Percentiles rank a stretch among this genome's conserved stretches.
phyloP scores from a whole-genome alignment of 2,113 vertebrate species.

The Rousettus leschenaultii region DNA sequence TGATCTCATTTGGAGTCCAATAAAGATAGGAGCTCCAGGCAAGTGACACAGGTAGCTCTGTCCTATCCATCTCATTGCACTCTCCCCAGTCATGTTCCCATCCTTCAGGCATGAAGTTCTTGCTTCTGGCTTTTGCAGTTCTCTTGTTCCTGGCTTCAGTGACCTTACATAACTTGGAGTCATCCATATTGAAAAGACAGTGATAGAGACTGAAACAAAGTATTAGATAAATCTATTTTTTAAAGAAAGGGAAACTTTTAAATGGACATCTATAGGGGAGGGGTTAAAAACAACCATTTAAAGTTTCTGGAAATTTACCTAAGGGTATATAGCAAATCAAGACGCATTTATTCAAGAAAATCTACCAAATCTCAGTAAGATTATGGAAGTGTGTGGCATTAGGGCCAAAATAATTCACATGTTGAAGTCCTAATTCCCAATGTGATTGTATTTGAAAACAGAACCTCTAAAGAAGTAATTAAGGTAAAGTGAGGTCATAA shows the following conservation, averaged over 20 bases:
- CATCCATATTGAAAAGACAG: not conserved
- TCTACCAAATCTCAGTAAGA: not conserved
- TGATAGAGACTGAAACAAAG: not conserved
- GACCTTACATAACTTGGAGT: not conserved
- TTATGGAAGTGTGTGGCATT: not conserved
- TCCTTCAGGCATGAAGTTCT: slow-evolving; percentile 30
- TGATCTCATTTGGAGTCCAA: not conserved
- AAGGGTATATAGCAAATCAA: not conserved
- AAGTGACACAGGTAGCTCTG: not conserved
- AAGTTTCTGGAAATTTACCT: slow-evolving; percentile 3
- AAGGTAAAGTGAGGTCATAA: not conserved
- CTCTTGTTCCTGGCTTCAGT: not conserved
- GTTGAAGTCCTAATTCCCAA: not conserved
- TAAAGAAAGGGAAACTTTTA: not conserved
- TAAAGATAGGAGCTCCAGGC: not conserved
- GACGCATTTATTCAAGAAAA: not conserved
- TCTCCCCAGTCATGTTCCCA: not conserved
- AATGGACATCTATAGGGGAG: not conserved
- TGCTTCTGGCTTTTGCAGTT: slow-evolving; percentile 36
- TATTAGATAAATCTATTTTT: not conserved
- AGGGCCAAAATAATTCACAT: not conserved
- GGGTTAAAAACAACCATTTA: not conserved
- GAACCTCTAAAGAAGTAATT: not conserved
- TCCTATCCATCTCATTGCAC: not conserved
- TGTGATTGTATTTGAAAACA: not conserved